These are phyloP conservation scores for Arctopsyche grandis DNA, from an alignment of 1,140 invertebrate species.

Conservation along the genomic window DNA sequence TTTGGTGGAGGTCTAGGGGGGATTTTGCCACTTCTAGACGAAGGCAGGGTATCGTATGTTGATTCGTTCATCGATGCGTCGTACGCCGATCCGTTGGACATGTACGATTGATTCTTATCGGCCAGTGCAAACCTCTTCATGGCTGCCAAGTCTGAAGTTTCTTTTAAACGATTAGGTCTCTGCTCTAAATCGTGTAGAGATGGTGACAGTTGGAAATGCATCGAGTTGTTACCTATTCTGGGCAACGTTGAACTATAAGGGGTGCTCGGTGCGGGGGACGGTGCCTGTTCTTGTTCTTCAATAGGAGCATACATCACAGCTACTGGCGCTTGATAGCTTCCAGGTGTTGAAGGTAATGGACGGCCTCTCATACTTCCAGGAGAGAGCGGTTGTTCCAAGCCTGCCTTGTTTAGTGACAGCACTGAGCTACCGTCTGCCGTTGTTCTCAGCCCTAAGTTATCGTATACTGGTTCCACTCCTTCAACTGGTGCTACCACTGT, in stretches of 20 bases:
- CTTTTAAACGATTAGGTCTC: constrained; percentile 63
- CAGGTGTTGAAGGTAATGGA: constrained; percentile 69
- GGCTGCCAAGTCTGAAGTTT: constrained; percentile 53
- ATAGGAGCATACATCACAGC: constrained; percentile 71
- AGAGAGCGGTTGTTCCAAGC: constrained; percentile 63
- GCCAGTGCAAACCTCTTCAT: constrained; percentile 31
- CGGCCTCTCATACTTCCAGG: constrained; percentile 67
- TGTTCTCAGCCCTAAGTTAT: constrained; percentile 82
- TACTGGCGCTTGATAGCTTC: constrained; percentile 61
- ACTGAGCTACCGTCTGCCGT: constrained; percentile 87
- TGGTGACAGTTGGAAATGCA: constrained; percentile 58
- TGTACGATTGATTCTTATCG: constrained; percentile 12
- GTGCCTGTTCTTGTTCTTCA: constrained; percentile 70
- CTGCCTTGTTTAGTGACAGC: constrained; percentile 76
- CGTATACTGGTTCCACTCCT: constrained; percentile 80
- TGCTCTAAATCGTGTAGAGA: constrained; percentile 61
- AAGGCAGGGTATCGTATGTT: neutral
- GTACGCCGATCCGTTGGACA: constrained; percentile 38
- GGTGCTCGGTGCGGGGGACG: constrained; percentile 60
- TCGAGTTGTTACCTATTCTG: constrained; percentile 61
- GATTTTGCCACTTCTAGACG: constrained; percentile 71
- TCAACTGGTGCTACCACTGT: constrained; percentile 68
- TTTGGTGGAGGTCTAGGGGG: constrained; percentile 84
- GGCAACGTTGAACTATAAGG: constrained; percentile 56
- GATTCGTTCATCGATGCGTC: constrained; percentile 27